A percentile compares a stretch with the other conserved stretches of the same genome.
Conservation (phyloP, 2,113 vertebrate species). For the Nasalis larvatus region DNA sequence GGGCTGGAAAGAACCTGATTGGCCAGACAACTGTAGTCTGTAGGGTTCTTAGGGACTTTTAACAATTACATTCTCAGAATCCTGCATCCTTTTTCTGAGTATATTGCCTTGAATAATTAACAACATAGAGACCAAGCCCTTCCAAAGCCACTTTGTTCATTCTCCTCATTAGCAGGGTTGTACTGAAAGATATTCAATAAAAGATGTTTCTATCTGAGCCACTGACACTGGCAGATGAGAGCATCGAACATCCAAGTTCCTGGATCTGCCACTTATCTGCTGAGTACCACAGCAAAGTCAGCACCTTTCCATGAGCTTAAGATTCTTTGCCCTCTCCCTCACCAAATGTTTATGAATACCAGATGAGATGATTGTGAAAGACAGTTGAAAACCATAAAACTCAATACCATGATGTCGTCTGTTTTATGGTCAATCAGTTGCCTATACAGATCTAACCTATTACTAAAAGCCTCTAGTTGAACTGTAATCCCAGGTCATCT, state of each 20-base stretch:
- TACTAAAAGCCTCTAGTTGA: neutral
- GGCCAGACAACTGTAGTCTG: neutral
- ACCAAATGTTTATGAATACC: neutral
- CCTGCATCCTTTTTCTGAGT: constrained; percentile 46
- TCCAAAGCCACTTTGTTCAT: constrained; percentile 19
- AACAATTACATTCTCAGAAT: constrained; percentile 51
- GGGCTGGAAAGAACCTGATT: neutral
- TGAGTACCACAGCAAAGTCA: neutral
- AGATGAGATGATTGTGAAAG: neutral
- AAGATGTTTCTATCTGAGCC: neutral
- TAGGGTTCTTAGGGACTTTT: constrained; percentile 52
- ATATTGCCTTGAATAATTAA: constrained; percentile 65
- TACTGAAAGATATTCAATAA: neutral
- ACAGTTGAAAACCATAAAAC: neutral
- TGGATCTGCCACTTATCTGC: neutral
- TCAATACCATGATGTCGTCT: neutral
- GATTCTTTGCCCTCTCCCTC: neutral
- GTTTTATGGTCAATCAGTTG: neutral
- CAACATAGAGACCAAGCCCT: constrained; percentile 27
- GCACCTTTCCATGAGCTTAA: neutral
- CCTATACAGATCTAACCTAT: neutral
- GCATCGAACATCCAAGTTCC: neutral
- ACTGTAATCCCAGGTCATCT: neutral
- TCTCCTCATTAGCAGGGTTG: neutral
- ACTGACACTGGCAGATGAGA: neutral